phyloP scores from a whole-genome alignment of 2,797 vertebrate genomes.

The Lithobates pipiens region DNA sequence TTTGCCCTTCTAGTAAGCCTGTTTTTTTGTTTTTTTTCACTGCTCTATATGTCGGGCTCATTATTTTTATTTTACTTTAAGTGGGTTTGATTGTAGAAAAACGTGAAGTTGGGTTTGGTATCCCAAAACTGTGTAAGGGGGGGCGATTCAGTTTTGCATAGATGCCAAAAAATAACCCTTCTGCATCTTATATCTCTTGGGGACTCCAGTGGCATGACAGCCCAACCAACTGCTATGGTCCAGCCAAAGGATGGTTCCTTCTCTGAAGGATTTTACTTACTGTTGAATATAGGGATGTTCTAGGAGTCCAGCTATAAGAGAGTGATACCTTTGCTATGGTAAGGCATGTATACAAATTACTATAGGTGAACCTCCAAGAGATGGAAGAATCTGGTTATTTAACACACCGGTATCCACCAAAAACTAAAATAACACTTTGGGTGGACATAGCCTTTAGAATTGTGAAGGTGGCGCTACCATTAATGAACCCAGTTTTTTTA shows the following conservation, averaged over 20 bases:
- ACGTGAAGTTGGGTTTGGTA: too few relatives aligned
- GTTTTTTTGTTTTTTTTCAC: too few relatives aligned
- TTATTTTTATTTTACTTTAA: too few relatives aligned
- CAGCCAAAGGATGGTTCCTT: neutral
- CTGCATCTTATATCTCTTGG: neutral
- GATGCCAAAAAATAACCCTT: neutral
- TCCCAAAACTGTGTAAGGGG: too few relatives aligned
- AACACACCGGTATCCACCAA: neutral
- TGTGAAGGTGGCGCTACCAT: neutral
- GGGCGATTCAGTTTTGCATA: neutral
- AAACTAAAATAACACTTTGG: neutral
- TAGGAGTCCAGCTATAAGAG: neutral
- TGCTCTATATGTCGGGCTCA: too few relatives aligned
- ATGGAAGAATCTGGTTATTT: neutral
- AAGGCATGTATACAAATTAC: too few relatives aligned
- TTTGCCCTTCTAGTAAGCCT: too few relatives aligned
- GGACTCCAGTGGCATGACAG: neutral
- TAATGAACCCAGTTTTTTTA: too few relatives aligned
- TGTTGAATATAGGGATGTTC: neutral
- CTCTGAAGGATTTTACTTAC: too few relatives aligned
- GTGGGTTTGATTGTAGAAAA: too few relatives aligned
- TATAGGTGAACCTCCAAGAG: too few relatives aligned
- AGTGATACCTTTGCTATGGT: neutral
- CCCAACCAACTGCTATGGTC: neutral
- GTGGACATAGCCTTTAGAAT: neutral